Conservation (phyloP, 2,797 vertebrate genomes). For the Lophura swinhoii region DNA sequence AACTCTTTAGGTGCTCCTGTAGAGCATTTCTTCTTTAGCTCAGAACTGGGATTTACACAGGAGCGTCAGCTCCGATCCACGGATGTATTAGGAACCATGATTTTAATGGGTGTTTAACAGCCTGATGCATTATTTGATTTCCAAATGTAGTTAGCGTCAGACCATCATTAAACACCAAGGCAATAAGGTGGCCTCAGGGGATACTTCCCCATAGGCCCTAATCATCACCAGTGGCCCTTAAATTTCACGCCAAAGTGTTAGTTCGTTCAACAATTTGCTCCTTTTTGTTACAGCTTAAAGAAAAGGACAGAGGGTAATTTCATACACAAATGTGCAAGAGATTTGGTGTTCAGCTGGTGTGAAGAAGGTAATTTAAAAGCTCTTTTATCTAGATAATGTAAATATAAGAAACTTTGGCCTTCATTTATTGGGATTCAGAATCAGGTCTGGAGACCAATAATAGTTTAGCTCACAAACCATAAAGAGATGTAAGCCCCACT, state of each 20-base stretch:
- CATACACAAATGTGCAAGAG: slow-evolving; percentile 55
- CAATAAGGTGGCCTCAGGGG: slow-evolving; percentile 34
- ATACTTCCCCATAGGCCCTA: background rate
- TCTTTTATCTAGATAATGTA: slow-evolving; percentile 56
- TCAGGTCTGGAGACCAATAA: slow-evolving; percentile 59
- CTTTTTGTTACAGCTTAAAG: slow-evolving; percentile 36
- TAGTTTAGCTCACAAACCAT: slow-evolving; percentile 50
- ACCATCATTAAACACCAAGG: slow-evolving; percentile 38
- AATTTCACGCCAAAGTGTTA: slow-evolving; percentile 24
- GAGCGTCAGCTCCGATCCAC: background rate
- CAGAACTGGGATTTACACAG: background rate
- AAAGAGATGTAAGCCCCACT: slow-evolving; percentile 43
- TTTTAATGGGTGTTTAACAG: slow-evolving; percentile 59
- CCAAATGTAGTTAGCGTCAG: background rate
- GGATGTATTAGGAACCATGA: background rate
- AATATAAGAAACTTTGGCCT: slow-evolving; percentile 51
- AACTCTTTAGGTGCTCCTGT: background rate
- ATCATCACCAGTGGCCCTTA: slow-evolving; percentile 29
- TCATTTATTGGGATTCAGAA: slow-evolving; percentile 24
- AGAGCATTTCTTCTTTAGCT: background rate
- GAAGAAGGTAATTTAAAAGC: slow-evolving; percentile 57
- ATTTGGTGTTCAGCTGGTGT: slow-evolving; percentile 51
- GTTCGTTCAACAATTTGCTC: slow-evolving; percentile 49
- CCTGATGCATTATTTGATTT: slow-evolving; percentile 59
- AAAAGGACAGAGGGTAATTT: slow-evolving; percentile 57